Base-by-base conservation (phyloP, 2,888 invertebrate species). In the Lithosia quadra region DNA sequence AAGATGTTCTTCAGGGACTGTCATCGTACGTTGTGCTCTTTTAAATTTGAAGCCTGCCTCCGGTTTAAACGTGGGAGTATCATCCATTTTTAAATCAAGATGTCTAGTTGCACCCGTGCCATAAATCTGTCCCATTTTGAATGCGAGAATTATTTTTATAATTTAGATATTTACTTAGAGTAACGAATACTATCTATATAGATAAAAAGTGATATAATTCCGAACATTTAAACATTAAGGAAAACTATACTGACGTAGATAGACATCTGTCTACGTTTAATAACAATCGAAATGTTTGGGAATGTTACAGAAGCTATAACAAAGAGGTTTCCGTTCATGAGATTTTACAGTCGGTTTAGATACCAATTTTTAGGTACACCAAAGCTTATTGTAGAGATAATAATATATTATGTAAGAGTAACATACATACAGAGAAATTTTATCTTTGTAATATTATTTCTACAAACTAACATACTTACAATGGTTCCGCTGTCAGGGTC, bases 11-110 rank as follows among this genome's bases (percentile, higher is more conserved):
- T 96, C 90, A 1, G 97, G 96, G 0, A 97, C 97, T 34, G 95
- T 88, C 96, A 97, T 97, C 65, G 97, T 96, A 90, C 98, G 96
- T 88, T 95, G 93, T 89, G 96, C 96, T 74, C 99, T 96, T 36
- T 95, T 96, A 65, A 92, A 95, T 9, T 92, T 84, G 88, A 98
- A 98, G 11, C 99, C 99, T 70, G 94, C 89, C 57, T 93, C 78
- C 0, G 96, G 95, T 85, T 97, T 96, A 86, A 97, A 98, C 2
- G 96, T 95, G 2, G 98, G 96, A 28, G 94, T 90, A 3, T 86
- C 83, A 60, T 91, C 68, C 85, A 86, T 86, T 64, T 95, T 90
- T 2, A 91, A 75, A 62, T 80, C 79, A 0, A 93, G 62, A 39
- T 89, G 82, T 49, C 72, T 78, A 1, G 88, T 83, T 2, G 8